Evolutionary conservation across 64 coral and sea anemone species (phyloP).

Genomic region (Exaiptasia diaphana): DNA sequence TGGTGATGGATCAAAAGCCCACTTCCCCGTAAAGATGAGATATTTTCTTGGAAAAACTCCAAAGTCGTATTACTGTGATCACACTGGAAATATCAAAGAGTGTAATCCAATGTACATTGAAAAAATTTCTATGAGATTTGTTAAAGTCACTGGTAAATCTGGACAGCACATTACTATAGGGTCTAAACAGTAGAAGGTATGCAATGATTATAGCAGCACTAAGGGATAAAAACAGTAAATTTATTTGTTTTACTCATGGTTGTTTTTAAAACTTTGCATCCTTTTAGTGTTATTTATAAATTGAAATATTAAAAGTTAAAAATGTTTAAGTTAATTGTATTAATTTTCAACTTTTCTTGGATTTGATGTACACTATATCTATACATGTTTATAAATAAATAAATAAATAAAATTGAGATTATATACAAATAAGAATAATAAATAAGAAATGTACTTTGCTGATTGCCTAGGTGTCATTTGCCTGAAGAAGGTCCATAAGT

Average conservation of each 20-base stretch:
- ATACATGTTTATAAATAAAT: too few species aligned
- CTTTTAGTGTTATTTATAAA: not conserved
- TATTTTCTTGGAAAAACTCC: conserved; percentile 7
- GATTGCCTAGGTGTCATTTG: not conserved
- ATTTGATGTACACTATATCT: too few species aligned
- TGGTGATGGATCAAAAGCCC: not conserved
- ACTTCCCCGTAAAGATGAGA: conserved; percentile 33
- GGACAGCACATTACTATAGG: not conserved
- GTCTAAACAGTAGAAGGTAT: not conserved
- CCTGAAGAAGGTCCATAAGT: conserved; percentile 3
- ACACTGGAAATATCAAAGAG: not conserved
- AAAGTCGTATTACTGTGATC: not conserved
- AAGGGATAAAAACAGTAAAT: conserved; percentile 16
- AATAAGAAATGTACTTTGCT: not conserved
- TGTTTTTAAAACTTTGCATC: not conserved
- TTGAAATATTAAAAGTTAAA: not conserved
- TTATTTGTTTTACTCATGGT: not conserved
- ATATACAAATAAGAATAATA: too few species aligned
- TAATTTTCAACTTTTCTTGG: too few species aligned
- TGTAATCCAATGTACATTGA: not conserved
- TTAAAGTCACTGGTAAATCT: conserved; percentile 32
- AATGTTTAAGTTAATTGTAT: not conserved
- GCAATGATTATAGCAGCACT: conserved; percentile 20
- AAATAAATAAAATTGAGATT: too few species aligned
- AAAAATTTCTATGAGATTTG: conserved; percentile 38